These are phyloP conservation scores for Rana temporaria DNA, from an alignment of 2,113 vertebrate genomes.

Conservation along the genomic window DNA sequence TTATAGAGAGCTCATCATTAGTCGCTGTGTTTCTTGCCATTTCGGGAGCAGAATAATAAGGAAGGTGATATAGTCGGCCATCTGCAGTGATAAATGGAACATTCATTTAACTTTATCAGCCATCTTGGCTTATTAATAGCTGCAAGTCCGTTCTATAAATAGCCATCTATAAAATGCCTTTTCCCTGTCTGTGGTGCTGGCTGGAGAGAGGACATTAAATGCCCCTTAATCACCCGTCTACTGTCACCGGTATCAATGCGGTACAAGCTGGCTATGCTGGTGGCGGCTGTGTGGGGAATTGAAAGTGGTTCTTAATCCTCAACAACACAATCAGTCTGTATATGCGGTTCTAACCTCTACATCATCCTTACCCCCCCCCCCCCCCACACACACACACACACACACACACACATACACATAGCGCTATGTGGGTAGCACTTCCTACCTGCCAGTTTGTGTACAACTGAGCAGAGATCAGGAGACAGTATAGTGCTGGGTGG, in stretches of 20 bases:
- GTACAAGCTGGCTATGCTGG: neutral
- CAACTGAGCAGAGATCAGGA: too few species aligned
- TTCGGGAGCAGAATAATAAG: slow-evolving; percentile 21
- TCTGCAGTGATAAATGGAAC: slow-evolving; percentile 57
- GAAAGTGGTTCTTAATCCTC: too few species aligned
- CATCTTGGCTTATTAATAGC: slow-evolving; percentile 59
- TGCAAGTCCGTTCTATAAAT: slow-evolving; percentile 62
- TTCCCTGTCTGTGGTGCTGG: slow-evolving; percentile 27
- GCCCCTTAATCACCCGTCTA: neutral
- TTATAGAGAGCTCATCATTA: too few species aligned
- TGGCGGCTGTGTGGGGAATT: neutral
- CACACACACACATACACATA: too few species aligned
- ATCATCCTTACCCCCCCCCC: too few species aligned
- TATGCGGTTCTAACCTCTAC: too few species aligned
- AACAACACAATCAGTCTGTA: too few species aligned
- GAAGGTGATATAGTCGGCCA: slow-evolving; percentile 23
- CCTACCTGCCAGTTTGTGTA: too few species aligned
- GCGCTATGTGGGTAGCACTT: too few species aligned
- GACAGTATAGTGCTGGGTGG: too few species aligned
- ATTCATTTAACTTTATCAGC: slow-evolving; percentile 55
- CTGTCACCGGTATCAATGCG: neutral
- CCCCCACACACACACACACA: too few species aligned
- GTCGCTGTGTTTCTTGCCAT: slow-evolving; percentile 42
- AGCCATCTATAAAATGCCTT: slow-evolving; percentile 39
- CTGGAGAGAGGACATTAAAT: slow-evolving; percentile 33